A percentile compares a stretch with the other conserved stretches of the same genome.
Conservation (phyloP, 2,797 vertebrate genomes). For the Myripristis jacobus region DNA sequence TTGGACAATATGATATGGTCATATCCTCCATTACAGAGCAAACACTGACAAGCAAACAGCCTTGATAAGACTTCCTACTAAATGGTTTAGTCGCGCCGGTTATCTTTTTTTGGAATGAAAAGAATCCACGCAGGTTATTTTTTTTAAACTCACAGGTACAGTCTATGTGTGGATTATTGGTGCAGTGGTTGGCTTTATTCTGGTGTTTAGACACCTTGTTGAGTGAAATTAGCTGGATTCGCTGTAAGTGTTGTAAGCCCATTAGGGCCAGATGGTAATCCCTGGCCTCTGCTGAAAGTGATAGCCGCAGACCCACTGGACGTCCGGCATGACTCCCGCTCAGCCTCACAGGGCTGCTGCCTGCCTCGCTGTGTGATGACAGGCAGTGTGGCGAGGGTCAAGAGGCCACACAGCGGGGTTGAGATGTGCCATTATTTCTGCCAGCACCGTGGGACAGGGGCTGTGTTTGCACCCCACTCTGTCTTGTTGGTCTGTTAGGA, state of each 20-base stretch:
- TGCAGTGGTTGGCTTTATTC: background rate
- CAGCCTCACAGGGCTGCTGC: background rate
- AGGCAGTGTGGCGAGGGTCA: background rate
- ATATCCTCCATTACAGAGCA: background rate
- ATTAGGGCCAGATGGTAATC: constrained; percentile 23
- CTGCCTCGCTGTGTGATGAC: constrained; percentile 16
- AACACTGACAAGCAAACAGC: background rate
- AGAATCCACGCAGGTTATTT: background rate
- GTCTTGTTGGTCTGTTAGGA: no score
- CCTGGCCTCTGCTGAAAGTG: constrained; percentile 28
- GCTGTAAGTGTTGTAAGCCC: background rate
- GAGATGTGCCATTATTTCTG: background rate
- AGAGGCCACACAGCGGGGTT: background rate
- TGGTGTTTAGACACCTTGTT: background rate
- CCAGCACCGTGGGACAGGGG: no score
- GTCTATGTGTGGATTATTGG: background rate
- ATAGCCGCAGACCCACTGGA: constrained; percentile 6
- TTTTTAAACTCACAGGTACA: background rate
- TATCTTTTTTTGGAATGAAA: background rate
- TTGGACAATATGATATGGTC: no score
- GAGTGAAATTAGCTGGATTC: constrained; percentile 7
- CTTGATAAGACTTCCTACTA: background rate
- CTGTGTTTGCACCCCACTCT: no score
- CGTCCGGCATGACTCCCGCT: constrained; percentile 64
- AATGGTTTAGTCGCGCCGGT: background rate